A percentile compares a stretch with the other conserved stretches of the same genome.
These are phyloP conservation scores for Leptinotarsa juncta DNA, from an alignment of 2,888 invertebrate species.

Conservation along the genomic window DNA sequence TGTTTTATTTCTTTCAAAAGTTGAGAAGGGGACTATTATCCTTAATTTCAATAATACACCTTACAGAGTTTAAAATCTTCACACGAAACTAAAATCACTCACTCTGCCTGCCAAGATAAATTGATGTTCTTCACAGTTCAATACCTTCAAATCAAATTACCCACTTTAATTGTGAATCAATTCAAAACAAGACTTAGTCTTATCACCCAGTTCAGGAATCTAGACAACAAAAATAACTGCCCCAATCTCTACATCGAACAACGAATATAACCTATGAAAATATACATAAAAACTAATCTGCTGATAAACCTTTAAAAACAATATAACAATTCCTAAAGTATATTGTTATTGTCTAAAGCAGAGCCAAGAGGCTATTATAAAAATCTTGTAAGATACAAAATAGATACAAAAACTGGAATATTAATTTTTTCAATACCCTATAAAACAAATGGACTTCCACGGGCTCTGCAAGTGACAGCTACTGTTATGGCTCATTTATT, in stretches of 20 bases:
- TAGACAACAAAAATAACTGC: neutral
- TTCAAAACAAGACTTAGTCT: no score
- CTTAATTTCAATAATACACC: no score
- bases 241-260: neutral
- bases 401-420: constrained; percentile 54
- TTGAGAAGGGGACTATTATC: no score
- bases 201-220: no score
- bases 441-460: constrained; percentile 47
- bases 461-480: constrained; percentile 56
- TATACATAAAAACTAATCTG: constrained; percentile 3
- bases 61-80: no score
- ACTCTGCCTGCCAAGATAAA: no score
- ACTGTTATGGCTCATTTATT: constrained; percentile 57
- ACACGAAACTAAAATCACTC: no score
- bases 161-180: no score
- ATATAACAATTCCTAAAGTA: constrained; percentile 1
- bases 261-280: constrained; percentile 13
- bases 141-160: no score
- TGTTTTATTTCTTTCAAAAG: no score
- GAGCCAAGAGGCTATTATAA: constrained; percentile 35
- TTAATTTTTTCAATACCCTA: constrained; percentile 51
- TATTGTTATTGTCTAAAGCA: constrained; percentile 27
- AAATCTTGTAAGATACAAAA: constrained; percentile 46
- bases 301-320: constrained; percentile 13
- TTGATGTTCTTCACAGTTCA: no score